Percentiles rank a stretch among this genome's conserved stretches.
phyloP scores from a whole-genome alignment of 2,113 vertebrate genomes.

The Phoenicopterus ruber region DNA sequence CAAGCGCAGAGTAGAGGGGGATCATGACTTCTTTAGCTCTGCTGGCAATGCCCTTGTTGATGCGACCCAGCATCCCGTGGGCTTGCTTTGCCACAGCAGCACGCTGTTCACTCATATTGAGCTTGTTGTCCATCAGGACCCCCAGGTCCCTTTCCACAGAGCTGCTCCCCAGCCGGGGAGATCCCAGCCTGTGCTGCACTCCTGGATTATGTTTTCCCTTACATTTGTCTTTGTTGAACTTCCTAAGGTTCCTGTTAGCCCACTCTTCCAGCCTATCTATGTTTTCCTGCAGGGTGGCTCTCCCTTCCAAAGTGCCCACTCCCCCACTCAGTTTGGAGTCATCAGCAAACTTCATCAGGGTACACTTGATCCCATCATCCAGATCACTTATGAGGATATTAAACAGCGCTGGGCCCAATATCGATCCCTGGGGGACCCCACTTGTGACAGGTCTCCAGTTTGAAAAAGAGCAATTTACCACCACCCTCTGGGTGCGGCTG shows the following conservation, averaged over 20 bases:
- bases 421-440: too few species aligned
- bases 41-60: background rate
- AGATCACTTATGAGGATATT: background rate
- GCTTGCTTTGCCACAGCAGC: too few species aligned
- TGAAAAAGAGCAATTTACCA: too few species aligned
- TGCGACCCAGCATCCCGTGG: too few species aligned
- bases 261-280: background rate
- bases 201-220: background rate
- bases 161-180: background rate
- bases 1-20: background rate
- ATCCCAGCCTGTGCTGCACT: background rate
- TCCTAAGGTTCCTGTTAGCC: background rate
- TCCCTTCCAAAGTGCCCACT: background rate
- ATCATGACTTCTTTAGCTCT: too few species aligned
- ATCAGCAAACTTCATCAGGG: too few species aligned
- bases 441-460: too few species aligned
- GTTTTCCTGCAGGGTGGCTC: background rate
- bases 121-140: background rate
- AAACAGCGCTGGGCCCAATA: too few species aligned
- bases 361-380: too few species aligned
- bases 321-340: background rate
- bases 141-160: background rate
- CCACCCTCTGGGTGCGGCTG: too few species aligned
- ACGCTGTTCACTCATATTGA: too few species aligned
- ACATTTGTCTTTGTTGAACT: background rate